These are phyloP conservation scores for Vespertilio murinus DNA, from an alignment of 2,797 vertebrate genomes.

Conservation along the genomic window DNA sequence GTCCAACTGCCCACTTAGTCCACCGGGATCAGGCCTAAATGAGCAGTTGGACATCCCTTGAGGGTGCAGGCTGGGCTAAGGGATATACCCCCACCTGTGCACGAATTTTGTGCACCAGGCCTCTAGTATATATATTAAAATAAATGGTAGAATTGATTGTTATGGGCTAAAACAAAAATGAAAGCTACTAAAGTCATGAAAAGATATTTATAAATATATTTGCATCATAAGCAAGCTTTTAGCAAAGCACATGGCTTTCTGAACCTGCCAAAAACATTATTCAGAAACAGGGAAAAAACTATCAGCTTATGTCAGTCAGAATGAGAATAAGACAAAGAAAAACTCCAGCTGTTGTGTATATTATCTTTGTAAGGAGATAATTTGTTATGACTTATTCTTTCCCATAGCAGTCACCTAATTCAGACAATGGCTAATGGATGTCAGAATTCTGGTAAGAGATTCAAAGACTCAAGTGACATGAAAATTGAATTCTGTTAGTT, in stretches of 20 bases:
- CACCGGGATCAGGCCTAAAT: too few species aligned
- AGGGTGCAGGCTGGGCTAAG: too few species aligned
- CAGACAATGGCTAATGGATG: slow-evolving; percentile 66
- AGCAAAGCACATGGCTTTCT: not conserved
- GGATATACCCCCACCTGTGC: too few species aligned
- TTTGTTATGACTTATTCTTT: slow-evolving; percentile 69
- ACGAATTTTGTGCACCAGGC: too few species aligned
- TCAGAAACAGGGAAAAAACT: slow-evolving; percentile 51
- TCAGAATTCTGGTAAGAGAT: slow-evolving; percentile 70
- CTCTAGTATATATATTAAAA: not conserved
- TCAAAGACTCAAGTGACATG: slow-evolving; percentile 62
- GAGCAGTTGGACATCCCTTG: too few species aligned
- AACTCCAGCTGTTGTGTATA: slow-evolving; percentile 56
- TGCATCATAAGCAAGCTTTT: slow-evolving; percentile 48
- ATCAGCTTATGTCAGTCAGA: slow-evolving; percentile 41
- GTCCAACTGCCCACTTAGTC: too few species aligned
- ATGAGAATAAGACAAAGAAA: slow-evolving; percentile 53
- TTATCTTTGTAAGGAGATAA: slow-evolving; percentile 67
- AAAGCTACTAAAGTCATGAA: slow-evolving; percentile 9
- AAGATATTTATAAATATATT: slow-evolving; percentile 42
- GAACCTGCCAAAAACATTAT: slow-evolving; percentile 46
- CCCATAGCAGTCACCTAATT: slow-evolving; percentile 60
- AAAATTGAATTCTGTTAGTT: slow-evolving; percentile 75
- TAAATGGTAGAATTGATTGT: slow-evolving; percentile 27
- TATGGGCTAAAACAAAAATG: slow-evolving; percentile 23